phyloP scores from a whole-genome alignment of 1,140 invertebrate species.

The Drosophila biarmipes region DNA sequence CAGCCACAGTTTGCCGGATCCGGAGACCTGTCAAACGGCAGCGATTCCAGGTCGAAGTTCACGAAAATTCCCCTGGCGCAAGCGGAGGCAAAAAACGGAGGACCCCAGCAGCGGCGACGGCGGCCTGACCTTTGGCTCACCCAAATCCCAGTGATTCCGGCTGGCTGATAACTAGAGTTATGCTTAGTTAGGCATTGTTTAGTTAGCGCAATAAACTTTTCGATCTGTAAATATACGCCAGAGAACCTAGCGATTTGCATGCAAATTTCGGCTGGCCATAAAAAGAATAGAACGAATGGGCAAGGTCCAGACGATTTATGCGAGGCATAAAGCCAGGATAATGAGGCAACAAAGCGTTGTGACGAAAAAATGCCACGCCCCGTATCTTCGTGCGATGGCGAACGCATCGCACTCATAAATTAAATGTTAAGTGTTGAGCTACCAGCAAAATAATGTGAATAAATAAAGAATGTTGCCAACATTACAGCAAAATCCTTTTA shows the following conservation, averaged over 20 bases:
- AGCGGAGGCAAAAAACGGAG: constrained; percentile 57
- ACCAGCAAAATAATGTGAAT: constrained; percentile 56
- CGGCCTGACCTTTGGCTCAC: constrained; percentile 54
- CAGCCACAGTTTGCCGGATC: constrained; percentile 58
- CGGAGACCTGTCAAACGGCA: constrained; percentile 26
- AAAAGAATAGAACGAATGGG: constrained; percentile 47
- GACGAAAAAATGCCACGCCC: constrained; percentile 44
- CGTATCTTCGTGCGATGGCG: constrained; percentile 2
- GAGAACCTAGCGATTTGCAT: constrained; percentile 39
- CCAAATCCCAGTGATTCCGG: constrained; percentile 67
- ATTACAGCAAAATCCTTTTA: constrained; percentile 34
- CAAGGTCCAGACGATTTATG: constrained; percentile 73
- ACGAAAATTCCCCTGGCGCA: constrained; percentile 66
- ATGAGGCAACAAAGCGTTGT: constrained; percentile 59
- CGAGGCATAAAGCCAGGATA: constrained; percentile 54
- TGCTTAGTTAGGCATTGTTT: constrained; percentile 48
- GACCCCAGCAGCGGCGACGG: constrained; percentile 17
- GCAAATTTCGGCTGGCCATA: constrained; percentile 55
- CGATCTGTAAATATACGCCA: constrained; percentile 40
- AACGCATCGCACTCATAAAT: constrained; percentile 57
- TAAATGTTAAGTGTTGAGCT: constrained; percentile 62
- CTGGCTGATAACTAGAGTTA: constrained; percentile 12
- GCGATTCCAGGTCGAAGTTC: constrained; percentile 13
- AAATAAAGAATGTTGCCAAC: constrained; percentile 58
- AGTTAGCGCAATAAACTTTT: constrained; percentile 57